Percentiles rank a stretch among this genome's conserved stretches.
Conservation (phyloP, 2,888 invertebrate species). For the Clusia tigrina region DNA sequence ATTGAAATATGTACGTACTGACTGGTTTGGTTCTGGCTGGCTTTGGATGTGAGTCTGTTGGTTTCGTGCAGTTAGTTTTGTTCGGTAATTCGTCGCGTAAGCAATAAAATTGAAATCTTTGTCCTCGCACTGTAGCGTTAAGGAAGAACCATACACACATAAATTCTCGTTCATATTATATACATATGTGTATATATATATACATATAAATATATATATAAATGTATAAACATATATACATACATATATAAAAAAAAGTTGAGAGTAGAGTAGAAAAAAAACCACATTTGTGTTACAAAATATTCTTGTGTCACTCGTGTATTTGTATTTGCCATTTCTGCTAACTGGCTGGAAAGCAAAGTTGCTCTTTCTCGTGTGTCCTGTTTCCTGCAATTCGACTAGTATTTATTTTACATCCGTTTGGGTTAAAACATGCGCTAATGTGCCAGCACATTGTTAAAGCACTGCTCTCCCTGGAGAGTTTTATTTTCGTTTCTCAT, state of each 20-base stretch:
- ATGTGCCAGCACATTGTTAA: too few relatives aligned
- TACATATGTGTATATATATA: background rate
- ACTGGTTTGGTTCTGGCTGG: conserved; percentile 18
- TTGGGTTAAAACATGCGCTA: too few relatives aligned
- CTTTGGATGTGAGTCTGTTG: conserved; percentile 40
- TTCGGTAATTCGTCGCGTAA: conserved; percentile 61
- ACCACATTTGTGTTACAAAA: background rate
- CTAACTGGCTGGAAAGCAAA: too few relatives aligned
- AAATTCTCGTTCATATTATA: conserved; percentile 31
- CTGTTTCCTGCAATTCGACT: too few relatives aligned
- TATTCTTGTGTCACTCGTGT: background rate
- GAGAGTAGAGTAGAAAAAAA: background rate
- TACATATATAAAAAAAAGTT: too few relatives aligned
- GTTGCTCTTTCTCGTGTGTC: too few relatives aligned
- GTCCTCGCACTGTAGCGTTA: background rate
- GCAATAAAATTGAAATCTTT: conserved; percentile 43
- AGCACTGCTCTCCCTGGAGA: too few relatives aligned
- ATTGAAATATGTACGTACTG: background rate
- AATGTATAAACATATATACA: background rate
- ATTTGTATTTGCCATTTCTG: too few relatives aligned
- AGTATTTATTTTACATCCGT: too few relatives aligned
- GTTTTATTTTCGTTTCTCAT: too few relatives aligned
- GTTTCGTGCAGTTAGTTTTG: conserved; percentile 50
- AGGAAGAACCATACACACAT: conserved; percentile 24
- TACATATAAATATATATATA: background rate